Percentiles rank a stretch among this genome's conserved stretches.
phyloP scores from a whole-genome alignment of 2,113 vertebrate species.

The Ellobius talpinus region DNA sequence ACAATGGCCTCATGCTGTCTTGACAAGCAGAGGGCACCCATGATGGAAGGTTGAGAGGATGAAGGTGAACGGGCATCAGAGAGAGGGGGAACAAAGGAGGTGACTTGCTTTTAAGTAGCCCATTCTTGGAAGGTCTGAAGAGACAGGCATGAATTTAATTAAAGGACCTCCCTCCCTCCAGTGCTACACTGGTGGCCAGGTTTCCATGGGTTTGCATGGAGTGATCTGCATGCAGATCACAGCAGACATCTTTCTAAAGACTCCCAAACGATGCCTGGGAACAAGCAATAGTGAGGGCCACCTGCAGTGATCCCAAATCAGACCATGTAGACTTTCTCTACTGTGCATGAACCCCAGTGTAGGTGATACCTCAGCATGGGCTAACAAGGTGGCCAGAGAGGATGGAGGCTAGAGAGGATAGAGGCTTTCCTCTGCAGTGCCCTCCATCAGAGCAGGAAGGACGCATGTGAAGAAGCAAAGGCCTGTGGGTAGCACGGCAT shows the following conservation, averaged over 20 bases:
- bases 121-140: neutral
- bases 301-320: neutral
- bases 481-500: neutral
- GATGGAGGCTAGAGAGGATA: neutral
- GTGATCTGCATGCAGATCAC: neutral
- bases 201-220: neutral
- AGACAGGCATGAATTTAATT: neutral
- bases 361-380: neutral
- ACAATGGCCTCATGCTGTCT: neutral
- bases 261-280: rapidly evolving
- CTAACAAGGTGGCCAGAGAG: neutral
- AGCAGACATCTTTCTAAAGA: neutral
- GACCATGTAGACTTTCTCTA: no score
- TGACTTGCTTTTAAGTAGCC: neutral
- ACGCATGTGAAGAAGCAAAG: neutral
- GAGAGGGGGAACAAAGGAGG: neutral
- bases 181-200: no score
- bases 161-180: neutral
- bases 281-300: neutral
- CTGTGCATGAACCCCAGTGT: rapidly evolving
- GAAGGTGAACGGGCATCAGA: neutral
- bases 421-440: neutral
- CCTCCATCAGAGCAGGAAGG: neutral
- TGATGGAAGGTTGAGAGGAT: no score
- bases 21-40: neutral